Evolutionary conservation across 2,797 vertebrate genomes (phyloP).

Genomic region (Tinamus major): DNA sequence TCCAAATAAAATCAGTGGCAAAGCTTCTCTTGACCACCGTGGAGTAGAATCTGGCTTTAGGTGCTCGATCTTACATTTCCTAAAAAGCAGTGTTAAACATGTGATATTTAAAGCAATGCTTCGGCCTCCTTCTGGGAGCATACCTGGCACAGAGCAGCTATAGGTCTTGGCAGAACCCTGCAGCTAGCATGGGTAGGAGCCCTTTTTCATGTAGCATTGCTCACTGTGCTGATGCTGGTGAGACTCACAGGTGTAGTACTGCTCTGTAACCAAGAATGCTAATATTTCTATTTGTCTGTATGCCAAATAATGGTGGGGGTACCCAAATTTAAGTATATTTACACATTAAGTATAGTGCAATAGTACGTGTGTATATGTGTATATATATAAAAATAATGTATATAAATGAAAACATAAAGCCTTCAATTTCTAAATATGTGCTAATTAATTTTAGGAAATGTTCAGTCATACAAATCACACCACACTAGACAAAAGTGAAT

Average conservation of each 20-base stretch:
- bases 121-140: not conserved
- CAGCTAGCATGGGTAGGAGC: not conserved
- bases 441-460: not conserved
- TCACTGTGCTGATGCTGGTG: not conserved
- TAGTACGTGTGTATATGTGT: not conserved
- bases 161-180: not conserved
- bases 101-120: not conserved
- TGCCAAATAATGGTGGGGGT: not conserved
- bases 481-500: not conserved
- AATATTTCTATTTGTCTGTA: not conserved
- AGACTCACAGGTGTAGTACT: not conserved
- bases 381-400: not conserved
- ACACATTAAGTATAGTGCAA: not conserved
- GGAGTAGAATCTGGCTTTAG: not conserved
- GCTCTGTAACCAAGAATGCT: not conserved
- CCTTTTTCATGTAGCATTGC: too few relatives aligned
- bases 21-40: not conserved
- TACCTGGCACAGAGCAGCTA: not conserved
- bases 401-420: not conserved
- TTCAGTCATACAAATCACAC: not conserved
- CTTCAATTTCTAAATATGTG: not conserved
- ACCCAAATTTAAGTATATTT: not conserved
- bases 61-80: not conserved
- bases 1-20: not conserved
- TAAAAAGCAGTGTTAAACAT: not conserved